Evolutionary conservation across 2,888 invertebrate genomes (phyloP).

Genomic region (Drosophila birchii): DNA sequence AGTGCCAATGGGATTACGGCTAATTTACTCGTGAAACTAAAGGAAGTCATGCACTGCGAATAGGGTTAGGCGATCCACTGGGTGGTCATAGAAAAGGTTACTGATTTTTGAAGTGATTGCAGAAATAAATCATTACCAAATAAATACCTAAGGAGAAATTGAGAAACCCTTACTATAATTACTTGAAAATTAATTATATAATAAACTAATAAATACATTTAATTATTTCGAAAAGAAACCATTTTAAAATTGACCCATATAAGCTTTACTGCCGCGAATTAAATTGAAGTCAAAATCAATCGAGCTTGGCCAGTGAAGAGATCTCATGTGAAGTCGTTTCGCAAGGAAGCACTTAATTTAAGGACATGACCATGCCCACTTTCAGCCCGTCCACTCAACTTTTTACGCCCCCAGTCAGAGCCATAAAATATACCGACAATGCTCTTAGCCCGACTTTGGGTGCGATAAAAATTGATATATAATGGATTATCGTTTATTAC

Average conservation of each 20-base stretch:
- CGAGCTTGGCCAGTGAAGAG: slow-evolving; percentile 1
- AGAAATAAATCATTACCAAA: no score
- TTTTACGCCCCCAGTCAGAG: slow-evolving; percentile 14
- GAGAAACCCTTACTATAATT: not conserved
- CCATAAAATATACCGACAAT: slow-evolving; percentile 34
- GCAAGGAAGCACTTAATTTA: slow-evolving; percentile 20
- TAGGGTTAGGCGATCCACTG: not conserved
- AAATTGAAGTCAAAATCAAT: slow-evolving; percentile 29
- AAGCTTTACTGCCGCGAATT: slow-evolving; percentile 1
- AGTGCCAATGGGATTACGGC: slow-evolving; percentile 24
- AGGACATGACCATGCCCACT: slow-evolving; percentile 15
- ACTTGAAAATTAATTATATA: not conserved
- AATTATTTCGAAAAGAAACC: not conserved
- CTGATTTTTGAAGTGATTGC: not conserved
- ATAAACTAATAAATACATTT: not conserved
- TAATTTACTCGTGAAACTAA: slow-evolving; percentile 21
- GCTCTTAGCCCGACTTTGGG: slow-evolving; percentile 51
- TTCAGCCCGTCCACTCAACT: slow-evolving; percentile 33
- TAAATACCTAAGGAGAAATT: not conserved
- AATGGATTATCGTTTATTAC: slow-evolving; percentile 56
- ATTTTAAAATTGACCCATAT: not conserved
- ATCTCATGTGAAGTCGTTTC: slow-evolving; percentile 21
- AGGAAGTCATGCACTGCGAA: slow-evolving; percentile 4
- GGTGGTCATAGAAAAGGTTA: not conserved
- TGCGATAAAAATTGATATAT: slow-evolving; percentile 55